phyloP scores from a whole-genome alignment of 2,888 invertebrate genomes.

The Drosophila histrio region DNA sequence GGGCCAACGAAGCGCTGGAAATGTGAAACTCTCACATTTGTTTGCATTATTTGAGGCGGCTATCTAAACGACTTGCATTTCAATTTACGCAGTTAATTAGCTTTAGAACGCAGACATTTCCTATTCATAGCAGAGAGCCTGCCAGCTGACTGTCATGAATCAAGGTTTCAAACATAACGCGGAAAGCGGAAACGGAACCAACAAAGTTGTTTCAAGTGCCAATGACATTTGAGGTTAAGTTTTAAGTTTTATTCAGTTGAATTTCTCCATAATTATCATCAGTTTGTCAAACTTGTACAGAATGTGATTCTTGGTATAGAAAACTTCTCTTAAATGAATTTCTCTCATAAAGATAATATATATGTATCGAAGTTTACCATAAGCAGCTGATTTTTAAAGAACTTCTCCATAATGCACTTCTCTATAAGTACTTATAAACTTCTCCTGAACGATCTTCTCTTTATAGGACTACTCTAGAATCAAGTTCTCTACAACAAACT shows the following conservation, averaged over 20 bases:
- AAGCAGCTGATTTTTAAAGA: neutral
- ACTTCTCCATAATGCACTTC: too few species aligned
- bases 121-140: neutral
- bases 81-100: conserved; percentile 26
- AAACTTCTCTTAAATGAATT: neutral
- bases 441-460: too few species aligned
- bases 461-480: too few species aligned
- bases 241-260: neutral
- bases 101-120: conserved; percentile 1
- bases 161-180: neutral
- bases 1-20: conserved; percentile 3
- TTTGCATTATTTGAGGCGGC: conserved; percentile 18
- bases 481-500: too few species aligned
- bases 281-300: too few species aligned
- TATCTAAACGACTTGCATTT: conserved; percentile 29
- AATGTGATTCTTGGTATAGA: neutral
- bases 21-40: conserved; percentile 23
- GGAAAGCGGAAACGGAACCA: neutral
- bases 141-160: neutral
- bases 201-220: neutral
- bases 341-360: too few species aligned
- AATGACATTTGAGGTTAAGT: neutral
- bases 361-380: neutral
- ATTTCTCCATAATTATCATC: too few species aligned
- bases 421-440: too few species aligned